Evolutionary conservation across 2,797 vertebrate genomes (phyloP).

Genomic region (Cyprinodon diabolis): DNA sequence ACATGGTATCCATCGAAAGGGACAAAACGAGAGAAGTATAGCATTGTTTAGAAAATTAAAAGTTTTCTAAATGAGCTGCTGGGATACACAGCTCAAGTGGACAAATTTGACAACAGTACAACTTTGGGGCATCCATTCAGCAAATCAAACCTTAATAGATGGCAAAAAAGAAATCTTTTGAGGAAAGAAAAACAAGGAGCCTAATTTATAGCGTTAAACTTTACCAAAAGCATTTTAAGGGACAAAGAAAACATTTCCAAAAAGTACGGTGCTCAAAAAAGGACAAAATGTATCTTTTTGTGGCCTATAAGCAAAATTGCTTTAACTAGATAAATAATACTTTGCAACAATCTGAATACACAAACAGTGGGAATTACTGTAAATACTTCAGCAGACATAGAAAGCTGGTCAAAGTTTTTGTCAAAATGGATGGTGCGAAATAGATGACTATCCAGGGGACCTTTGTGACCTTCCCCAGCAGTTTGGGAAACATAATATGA

Average conservation of each 20-base stretch:
- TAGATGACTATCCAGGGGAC: neutral
- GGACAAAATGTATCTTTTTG: neutral
- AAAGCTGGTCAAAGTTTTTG: neutral
- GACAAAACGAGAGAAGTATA: neutral
- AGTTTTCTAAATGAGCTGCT: neutral
- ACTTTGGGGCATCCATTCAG: neutral
- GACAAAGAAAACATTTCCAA: neutral
- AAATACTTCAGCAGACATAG: neutral
- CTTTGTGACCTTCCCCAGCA: slow-evolving; percentile 10
- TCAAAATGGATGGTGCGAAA: neutral
- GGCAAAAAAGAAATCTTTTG: too few relatives aligned
- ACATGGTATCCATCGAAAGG: neutral
- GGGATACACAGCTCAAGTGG: neutral
- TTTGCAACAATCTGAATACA: neutral
- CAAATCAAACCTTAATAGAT: neutral
- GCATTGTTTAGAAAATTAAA: neutral
- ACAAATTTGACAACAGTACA: neutral
- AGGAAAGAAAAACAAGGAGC: neutral
- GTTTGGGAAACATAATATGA: slow-evolving; percentile 11
- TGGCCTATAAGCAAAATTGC: neutral
- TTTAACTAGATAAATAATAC: neutral
- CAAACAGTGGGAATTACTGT: neutral
- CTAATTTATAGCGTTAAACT: neutral
- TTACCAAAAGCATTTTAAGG: neutral
- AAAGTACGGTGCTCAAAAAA: neutral